Percentiles rank a stretch among this genome's conserved stretches.
Conservation (phyloP, 1,140 invertebrate species). For the Pollicipes pollicipes region DNA sequence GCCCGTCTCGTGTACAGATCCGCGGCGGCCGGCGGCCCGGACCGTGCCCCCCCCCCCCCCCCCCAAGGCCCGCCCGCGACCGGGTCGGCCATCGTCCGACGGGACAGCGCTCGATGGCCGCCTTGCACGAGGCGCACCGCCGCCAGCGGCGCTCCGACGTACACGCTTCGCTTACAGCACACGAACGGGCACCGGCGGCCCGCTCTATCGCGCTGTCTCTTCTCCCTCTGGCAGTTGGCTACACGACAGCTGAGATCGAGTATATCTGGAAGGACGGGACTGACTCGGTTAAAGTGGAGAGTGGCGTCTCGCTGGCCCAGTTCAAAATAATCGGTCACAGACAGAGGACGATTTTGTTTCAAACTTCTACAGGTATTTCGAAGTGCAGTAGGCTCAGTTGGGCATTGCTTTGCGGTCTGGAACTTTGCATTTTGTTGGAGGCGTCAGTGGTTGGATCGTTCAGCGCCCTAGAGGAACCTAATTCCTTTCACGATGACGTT, state of each 20-base stretch:
- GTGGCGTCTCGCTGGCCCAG: constrained; percentile 79
- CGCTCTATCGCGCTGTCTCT: background rate
- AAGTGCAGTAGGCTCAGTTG: background rate
- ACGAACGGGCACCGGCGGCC: no score
- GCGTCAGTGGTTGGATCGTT: background rate
- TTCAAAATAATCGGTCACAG: constrained; percentile 84
- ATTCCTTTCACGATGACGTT: background rate
- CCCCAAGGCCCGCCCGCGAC: background rate
- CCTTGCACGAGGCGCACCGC: no score
- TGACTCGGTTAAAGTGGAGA: constrained; percentile 74
- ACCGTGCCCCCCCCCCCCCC: no score
- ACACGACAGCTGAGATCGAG: background rate
- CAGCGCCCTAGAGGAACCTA: background rate
- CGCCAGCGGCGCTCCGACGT: no score
- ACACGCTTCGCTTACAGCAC: background rate
- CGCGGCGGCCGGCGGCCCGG: no score
- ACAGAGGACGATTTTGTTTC: constrained; percentile 76
- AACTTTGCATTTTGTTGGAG: background rate
- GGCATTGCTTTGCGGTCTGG: background rate
- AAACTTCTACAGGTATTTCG: constrained; percentile 65
- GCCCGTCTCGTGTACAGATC: background rate
- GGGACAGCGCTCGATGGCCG: no score
- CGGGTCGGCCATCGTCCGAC: background rate
- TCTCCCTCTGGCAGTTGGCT: background rate
- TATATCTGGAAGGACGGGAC: constrained; percentile 38